A percentile compares a stretch with the other conserved stretches of the same genome.
Evolutionary conservation across 2,797 vertebrate species (phyloP).

Genomic region (Trematomus bernacchii): DNA sequence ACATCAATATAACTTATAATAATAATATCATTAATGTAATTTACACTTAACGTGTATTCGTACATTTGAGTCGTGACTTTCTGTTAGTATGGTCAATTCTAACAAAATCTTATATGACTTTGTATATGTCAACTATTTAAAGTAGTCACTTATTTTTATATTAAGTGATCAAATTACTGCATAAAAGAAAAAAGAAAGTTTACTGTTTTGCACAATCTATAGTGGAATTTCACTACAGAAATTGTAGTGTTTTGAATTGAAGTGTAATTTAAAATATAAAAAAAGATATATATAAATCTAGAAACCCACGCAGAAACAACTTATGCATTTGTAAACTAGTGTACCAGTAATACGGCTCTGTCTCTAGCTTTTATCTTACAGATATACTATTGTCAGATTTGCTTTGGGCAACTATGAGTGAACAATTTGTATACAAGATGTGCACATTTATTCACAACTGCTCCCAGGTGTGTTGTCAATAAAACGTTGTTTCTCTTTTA

Average conservation of each 20-base stretch:
- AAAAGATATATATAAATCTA: neutral
- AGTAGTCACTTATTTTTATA: neutral
- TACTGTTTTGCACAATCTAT: neutral
- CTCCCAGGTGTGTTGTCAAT: slow-evolving; percentile 5
- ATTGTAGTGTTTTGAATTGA: neutral
- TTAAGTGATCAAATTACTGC: neutral
- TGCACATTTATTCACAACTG: neutral
- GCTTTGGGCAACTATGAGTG: neutral
- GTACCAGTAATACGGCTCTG: neutral
- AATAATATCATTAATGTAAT: neutral
- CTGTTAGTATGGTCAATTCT: neutral
- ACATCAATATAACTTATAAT: neutral
- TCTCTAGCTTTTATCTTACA: neutral
- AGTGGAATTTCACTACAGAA: neutral
- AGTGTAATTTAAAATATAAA: no score
- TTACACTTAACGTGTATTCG: neutral
- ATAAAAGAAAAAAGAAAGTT: neutral
- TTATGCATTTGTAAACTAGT: neutral
- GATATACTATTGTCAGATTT: neutral
- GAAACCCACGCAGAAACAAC: neutral
- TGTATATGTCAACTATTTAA: no score
- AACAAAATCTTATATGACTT: neutral
- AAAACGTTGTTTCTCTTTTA: slow-evolving; percentile 47
- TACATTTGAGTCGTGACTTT: neutral
- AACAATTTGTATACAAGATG: neutral